Evolutionary conservation across 2,113 vertebrate genomes (phyloP).

Genomic region (Orycteropus afer): DNA sequence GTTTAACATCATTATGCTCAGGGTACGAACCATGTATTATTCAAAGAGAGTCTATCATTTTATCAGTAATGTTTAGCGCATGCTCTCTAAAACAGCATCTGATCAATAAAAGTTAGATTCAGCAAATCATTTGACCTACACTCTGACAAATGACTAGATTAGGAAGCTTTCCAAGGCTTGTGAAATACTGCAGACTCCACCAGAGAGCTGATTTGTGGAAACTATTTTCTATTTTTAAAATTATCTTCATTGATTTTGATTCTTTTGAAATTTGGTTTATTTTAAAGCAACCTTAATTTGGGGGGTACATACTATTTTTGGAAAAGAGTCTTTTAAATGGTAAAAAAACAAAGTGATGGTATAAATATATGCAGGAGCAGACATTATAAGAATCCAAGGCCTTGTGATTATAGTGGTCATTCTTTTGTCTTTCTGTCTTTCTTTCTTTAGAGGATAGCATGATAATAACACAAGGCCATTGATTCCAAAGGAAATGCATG

Average conservation of each 20-base stretch:
- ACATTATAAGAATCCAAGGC: not conserved
- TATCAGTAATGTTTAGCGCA: conserved; percentile 49
- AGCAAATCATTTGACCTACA: conserved; percentile 60
- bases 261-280: conserved; percentile 59
- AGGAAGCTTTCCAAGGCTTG: conserved; percentile 6
- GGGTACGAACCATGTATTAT: conserved; percentile 55
- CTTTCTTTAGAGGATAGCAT: not conserved
- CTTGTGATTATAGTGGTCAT: not conserved
- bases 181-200: conserved; percentile 23
- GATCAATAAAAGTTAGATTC: conserved; percentile 66
- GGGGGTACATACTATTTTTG: conserved; percentile 9
- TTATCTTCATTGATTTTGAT: conserved; percentile 60
- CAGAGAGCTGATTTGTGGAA: conserved; percentile 56
- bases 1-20: not conserved
- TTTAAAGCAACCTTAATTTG: conserved; percentile 55
- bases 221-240: conserved; percentile 56
- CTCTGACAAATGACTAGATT: conserved; percentile 56
- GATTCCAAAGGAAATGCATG: not conserved
- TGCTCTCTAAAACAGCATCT: conserved; percentile 50
- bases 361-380: not conserved
- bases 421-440: not conserved
- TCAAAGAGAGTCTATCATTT: conserved; percentile 61
- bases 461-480: not conserved
- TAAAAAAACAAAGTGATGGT: conserved; percentile 6
- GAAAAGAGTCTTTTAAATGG: conserved; percentile 18